A percentile compares a stretch with the other conserved stretches of the same genome.
Conservation (phyloP, 2,797 vertebrate species). For the Molossus molossus region DNA sequence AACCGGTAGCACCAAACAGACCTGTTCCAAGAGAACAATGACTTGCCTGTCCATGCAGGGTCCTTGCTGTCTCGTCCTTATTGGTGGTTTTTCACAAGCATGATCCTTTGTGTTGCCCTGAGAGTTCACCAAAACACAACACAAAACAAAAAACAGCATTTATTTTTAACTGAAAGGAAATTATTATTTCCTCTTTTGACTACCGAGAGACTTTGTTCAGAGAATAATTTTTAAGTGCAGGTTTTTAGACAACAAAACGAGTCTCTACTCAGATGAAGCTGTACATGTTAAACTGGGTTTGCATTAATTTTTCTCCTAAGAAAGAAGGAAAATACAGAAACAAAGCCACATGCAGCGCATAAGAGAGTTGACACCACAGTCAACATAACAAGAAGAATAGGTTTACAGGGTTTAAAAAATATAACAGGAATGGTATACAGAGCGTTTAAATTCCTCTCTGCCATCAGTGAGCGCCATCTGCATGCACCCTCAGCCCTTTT, state of each 20-base stretch:
- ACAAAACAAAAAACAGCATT: neutral
- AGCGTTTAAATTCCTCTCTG: neutral
- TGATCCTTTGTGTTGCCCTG: neutral
- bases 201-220: neutral
- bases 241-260: neutral
- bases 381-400: neutral
- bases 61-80: neutral
- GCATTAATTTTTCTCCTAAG: constrained; percentile 33
- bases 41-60: neutral
- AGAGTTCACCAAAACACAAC: neutral
- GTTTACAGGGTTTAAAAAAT: constrained; percentile 1
- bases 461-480: neutral
- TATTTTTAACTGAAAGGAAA: constrained; percentile 84
- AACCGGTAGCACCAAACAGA: neutral
- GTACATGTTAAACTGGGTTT: neutral
- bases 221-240: neutral
- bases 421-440: too few species aligned
- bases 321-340: neutral
- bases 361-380: neutral
- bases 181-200: constrained; percentile 72
- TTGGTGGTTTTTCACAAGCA: neutral
- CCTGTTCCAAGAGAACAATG: neutral
- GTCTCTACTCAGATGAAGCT: neutral
- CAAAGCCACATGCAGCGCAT: neutral
- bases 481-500: neutral